phyloP scores from a whole-genome alignment of 2,113 vertebrate genomes.

The Elaphurus davidianus region DNA sequence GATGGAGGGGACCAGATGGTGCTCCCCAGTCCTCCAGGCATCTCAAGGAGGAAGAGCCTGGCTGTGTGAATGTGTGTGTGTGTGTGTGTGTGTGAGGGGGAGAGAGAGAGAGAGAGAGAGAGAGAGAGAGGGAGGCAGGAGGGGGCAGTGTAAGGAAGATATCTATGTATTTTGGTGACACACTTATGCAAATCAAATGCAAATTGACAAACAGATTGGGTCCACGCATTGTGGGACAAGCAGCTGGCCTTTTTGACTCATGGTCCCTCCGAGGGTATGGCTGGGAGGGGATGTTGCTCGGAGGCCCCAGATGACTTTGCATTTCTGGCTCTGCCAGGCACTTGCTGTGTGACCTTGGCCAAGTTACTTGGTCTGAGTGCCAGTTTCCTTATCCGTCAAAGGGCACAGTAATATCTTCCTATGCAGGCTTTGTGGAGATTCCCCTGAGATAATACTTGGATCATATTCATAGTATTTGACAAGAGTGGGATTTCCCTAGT shows the following conservation, averaged over 20 bases:
- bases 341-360: slow-evolving; percentile 11
- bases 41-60: slow-evolving; percentile 52
- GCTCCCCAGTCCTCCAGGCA: slow-evolving; percentile 29
- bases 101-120: not conserved
- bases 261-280: not conserved
- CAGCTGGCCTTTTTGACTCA: not conserved
- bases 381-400: not conserved
- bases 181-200: slow-evolving; percentile 40
- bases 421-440: not conserved
- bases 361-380: not conserved
- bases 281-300: not conserved
- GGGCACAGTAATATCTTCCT: not conserved
- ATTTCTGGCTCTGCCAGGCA: not conserved
- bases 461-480: not conserved
- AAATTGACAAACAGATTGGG: not conserved
- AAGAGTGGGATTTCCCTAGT: not conserved
- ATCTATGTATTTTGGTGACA: not conserved
- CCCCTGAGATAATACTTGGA: not conserved
- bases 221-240: not conserved
- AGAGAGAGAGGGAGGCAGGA: not conserved
- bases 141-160: not conserved
- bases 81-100: not conserved
- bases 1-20: slow-evolving; percentile 72
- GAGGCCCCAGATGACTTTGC: not conserved
- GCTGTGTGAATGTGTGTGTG: not conserved